A percentile compares a stretch with the other conserved stretches of the same genome.
phyloP scores from a whole-genome alignment of 2,888 invertebrate genomes.

The Xylophagus ater region DNA sequence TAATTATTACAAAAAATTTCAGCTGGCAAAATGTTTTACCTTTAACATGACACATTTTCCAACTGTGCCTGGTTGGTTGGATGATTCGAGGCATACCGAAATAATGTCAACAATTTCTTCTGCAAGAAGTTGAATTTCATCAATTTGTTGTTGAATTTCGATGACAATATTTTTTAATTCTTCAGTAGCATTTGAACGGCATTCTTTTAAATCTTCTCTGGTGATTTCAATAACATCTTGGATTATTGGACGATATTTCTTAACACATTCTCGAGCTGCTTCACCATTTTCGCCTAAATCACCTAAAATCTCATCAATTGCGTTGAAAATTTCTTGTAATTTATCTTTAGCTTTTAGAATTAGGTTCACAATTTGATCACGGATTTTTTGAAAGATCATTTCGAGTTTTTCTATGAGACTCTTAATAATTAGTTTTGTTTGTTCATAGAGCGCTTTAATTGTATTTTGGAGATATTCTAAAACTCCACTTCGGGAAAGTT shows the following conservation, averaged over 20 bases:
- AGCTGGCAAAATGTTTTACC: no score
- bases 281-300: neutral
- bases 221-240: constrained; percentile 1
- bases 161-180: neutral
- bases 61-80: constrained; percentile 4
- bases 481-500: neutral
- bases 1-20: no score
- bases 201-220: constrained; percentile 2
- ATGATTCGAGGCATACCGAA: constrained; percentile 2
- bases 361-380: neutral
- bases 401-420: neutral
- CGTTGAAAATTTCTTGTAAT: neutral
- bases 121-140: neutral
- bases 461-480: neutral
- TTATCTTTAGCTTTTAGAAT: neutral
- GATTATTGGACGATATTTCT: constrained; percentile 5
- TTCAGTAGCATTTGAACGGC: neutral
- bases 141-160: neutral
- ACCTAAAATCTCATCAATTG: neutral
- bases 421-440: neutral
- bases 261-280: constrained; percentile 2
- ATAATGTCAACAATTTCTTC: constrained; percentile 2
- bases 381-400: neutral
- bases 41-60: neutral
- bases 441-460: neutral